Evolutionary conservation across 2,888 invertebrate species (phyloP).

Genomic region (Amphipyra tragopoginis): DNA sequence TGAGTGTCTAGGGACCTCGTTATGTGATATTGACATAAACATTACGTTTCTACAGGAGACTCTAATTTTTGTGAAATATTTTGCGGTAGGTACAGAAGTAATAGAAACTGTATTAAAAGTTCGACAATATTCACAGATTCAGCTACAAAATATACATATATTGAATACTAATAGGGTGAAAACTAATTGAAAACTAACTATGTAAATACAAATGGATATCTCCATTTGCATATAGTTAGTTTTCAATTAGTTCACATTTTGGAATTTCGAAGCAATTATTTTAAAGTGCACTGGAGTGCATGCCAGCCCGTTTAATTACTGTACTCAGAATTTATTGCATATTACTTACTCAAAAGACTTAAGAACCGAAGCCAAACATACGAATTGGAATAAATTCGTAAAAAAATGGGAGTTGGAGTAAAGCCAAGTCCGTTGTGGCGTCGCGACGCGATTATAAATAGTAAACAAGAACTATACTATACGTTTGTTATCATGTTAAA

Average conservation of each 20-base stretch:
- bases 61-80: not conserved
- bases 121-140: too few species aligned
- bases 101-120: too few species aligned
- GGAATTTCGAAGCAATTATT: constrained; percentile 4
- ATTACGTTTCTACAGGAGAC: not conserved
- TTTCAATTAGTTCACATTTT: too few species aligned
- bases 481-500: constrained; percentile 43
- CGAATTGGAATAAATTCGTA: constrained; percentile 62
- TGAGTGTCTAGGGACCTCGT: not conserved
- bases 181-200: too few species aligned
- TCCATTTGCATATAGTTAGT: too few species aligned
- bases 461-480: constrained; percentile 51
- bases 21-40: not conserved
- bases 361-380: constrained; percentile 53
- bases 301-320: constrained; percentile 10
- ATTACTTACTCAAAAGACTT: constrained; percentile 42
- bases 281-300: not conserved
- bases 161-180: too few species aligned
- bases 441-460: constrained; percentile 63
- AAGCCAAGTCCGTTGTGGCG: constrained; percentile 60
- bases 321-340: constrained; percentile 19
- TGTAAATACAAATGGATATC: too few species aligned
- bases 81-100: not conserved
- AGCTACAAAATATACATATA: too few species aligned
- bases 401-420: constrained; percentile 64